phyloP scores from a whole-genome alignment of 2,797 vertebrate genomes.

The Sternarchorhynchus goeldii region DNA sequence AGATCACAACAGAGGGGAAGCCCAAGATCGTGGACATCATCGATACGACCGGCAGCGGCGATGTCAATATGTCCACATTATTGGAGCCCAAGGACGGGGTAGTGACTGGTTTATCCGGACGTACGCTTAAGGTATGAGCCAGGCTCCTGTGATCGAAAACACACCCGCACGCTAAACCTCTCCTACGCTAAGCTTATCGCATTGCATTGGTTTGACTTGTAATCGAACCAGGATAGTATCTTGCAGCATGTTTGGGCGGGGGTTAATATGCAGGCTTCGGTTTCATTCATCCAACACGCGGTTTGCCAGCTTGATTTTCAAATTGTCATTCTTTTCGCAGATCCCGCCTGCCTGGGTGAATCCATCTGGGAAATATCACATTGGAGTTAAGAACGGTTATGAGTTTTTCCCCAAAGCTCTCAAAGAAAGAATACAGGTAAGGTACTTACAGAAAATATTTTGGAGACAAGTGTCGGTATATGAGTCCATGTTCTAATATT shows the following conservation, averaged over 20 bases:
- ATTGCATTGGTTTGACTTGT: background rate
- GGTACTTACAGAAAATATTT: too few relatives aligned
- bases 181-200: background rate
- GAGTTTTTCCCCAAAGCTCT: conserved; percentile 98
- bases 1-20: conserved; percentile 94
- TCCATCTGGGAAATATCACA: conserved; percentile 91
- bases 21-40: conserved; percentile 98
- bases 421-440: conserved; percentile 97
- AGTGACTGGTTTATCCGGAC: conserved; percentile 87
- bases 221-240: conserved; percentile 29
- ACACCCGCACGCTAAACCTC: background rate
- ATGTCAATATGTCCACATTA: conserved; percentile 88
- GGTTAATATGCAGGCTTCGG: background rate
- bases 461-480: background rate
- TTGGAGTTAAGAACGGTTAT: conserved; percentile 97
- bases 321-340: conserved; percentile 55
- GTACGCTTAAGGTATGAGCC: conserved; percentile 83
- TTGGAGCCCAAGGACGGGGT: conserved; percentile 88
- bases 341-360: conserved; percentile 90
- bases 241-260: background rate
- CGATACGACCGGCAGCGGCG: conserved; percentile 97
- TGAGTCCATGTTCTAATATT: too few relatives aligned
- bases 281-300: background rate
- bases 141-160: background rate
- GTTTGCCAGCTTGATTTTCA: background rate